Base-by-base conservation (phyloP, 2,797 vertebrate genomes). In the Leucoraja ocellata region DNA sequence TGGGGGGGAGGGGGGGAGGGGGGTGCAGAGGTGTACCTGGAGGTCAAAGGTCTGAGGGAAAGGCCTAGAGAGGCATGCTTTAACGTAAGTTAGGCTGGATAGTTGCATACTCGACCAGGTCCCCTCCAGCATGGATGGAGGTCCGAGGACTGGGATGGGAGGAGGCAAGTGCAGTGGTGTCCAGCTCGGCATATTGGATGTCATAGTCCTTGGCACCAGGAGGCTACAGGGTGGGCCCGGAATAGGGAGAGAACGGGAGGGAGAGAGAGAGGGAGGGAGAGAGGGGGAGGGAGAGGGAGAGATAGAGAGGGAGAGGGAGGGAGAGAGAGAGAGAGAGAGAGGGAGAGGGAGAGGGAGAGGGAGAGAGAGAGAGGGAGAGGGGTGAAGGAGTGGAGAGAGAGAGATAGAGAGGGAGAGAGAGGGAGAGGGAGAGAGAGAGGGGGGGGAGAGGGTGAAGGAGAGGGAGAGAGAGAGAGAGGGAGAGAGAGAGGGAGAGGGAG, bases 111-210 rank as follows among this genome's bases (percentile, higher is more conserved):
- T 98, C 97, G 96, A 98, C 97, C 97, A 97, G 97, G 95, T 99
- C 98, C 97, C 97, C 97, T 93, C 97, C 97, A 95, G 97, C 97
- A 94, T 95, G 97, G 96, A 97, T 95, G 93, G 97, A 97, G 95
- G 95, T 98, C 96, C 96, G 96, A 93, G 96, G 97, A 95, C 96
- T 97, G 95, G 97, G 97, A 23, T 91, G 90, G 94, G 96, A 95
- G 92, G 97, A 97, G 95, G 97, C 97, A 97, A 99, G 97, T 96
- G 98, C 97, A 94, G 98, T 97, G 93, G 97, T 97, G 96, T 99
- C 98, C 97, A 99, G 97, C 96, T 99, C 98, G 94, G 98, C 97
- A 94, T 98, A 99, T 96, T 98, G 97, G 96, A 98, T 96, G 94
- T 98, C 97, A 95, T 96, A 96, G 96, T 98, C 97, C 97, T 96